Evolutionary conservation across 2,888 invertebrate species (phyloP), one percentile per base, ranked within the genome.

Genomic region (Drosophila falleni): DNA sequence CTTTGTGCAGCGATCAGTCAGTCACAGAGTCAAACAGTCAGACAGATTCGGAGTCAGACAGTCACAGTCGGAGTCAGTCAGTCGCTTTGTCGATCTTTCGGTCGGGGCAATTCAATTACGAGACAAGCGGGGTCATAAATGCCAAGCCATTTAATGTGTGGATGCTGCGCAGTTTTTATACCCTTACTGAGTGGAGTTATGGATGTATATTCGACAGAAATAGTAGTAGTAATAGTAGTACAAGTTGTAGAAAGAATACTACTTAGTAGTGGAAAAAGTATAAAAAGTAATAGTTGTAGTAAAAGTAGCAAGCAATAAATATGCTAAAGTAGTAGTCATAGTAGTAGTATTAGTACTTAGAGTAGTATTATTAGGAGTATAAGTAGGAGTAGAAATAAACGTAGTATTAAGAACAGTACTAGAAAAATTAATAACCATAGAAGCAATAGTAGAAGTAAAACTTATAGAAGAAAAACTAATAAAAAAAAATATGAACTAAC

Each of bases 81-180:
- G 35, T 26, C 37, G 10, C 11, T 33, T 13, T 19, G 47, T 41
- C 42, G 33, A 23, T 46, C 53, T 8, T 15, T 16, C 39, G 42
- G 60, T 50, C 49, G 62, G 53, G 49, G 60, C 61, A 78, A 74
- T 78, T 78, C 59, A 78, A 78, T 76, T 78, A 76, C 46, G 58
- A 69, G 54, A 54, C 56, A 46, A 64, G 69, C 63, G 60, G 51
- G 74, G 74, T 76, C 74, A 78, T 42, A 46, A 33, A 44, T 31
- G 59, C 42, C 59, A 65, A 75, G 1, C 37, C 56, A 62, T 29
- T 58, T 5, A 16, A 26, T n/a, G 46, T 6, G 13, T 15, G 1
- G 1, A 9, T 3, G 5, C 15, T 58, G 37, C 53, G 56, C 60
- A 47, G 5, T 5, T 29, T 3, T 9, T n/a, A 41, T 75, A 35